Conservation (phyloP, 2,888 invertebrate species). For the Lepeophtheirus nordmannii region DNA sequence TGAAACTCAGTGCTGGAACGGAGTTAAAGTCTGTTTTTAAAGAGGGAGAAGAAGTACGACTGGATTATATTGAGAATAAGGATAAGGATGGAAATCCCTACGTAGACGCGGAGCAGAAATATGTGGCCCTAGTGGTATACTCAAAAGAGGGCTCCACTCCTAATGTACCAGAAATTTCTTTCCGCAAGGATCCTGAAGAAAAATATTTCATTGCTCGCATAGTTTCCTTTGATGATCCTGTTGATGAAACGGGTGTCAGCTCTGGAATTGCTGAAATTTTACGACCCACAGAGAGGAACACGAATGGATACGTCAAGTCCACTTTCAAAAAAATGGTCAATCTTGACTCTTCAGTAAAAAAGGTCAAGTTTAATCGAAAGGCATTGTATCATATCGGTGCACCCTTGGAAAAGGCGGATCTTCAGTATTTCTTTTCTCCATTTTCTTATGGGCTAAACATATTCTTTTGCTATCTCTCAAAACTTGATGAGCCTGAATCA, state of each 20-base stretch:
- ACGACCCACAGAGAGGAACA: not conserved
- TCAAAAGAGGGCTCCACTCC: not conserved
- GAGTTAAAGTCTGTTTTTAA: not conserved
- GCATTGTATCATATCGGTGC: slow-evolving; percentile 11
- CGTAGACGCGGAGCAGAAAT: not conserved
- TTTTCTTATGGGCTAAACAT: slow-evolving; percentile 19
- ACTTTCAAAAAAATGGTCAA: slow-evolving; percentile 11
- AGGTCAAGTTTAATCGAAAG: slow-evolving; percentile 6
- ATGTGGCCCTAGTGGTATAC: not conserved
- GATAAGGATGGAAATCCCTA: not conserved
- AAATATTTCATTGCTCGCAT: slow-evolving; percentile 9
- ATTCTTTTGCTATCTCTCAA: slow-evolving; percentile 11
- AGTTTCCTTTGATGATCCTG: not conserved
- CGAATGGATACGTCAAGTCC: slow-evolving; percentile 8
- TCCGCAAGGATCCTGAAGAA: not conserved
- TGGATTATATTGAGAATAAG: not conserved
- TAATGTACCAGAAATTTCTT: not conserved
- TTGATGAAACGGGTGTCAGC: not conserved
- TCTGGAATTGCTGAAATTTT: slow-evolving; percentile 18
- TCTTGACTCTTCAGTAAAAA: not conserved
- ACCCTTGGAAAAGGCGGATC: slow-evolving; percentile 10
- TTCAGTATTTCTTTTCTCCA: slow-evolving; percentile 15
- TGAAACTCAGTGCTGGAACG: not conserved
- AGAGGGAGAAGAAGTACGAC: not conserved
- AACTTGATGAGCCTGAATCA: not conserved